A percentile compares a stretch with the other conserved stretches of the same genome.
phyloP scores from a whole-genome alignment of 2,797 vertebrate species.

The Epinephelus awoara region DNA sequence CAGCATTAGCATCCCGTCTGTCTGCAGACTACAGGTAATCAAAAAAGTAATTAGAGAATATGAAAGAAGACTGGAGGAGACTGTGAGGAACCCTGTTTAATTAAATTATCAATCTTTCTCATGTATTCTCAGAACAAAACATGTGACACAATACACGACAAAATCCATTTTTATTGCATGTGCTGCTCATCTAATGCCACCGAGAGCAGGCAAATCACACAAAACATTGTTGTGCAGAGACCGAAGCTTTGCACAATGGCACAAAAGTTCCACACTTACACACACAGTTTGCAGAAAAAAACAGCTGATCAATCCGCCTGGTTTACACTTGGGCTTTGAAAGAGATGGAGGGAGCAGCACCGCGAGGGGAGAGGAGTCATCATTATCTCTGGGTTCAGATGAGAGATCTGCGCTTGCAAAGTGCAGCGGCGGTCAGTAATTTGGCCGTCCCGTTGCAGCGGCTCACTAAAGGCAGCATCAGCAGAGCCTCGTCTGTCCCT shows the following conservation, averaged over 20 bases:
- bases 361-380: conserved; percentile 55
- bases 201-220: conserved; percentile 8
- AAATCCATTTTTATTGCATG: conserved; percentile 29
- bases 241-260: conserved; percentile 33
- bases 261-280: conserved; percentile 30
- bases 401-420: conserved; percentile 61
- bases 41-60: conserved; percentile 63
- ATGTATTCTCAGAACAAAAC: conserved; percentile 29
- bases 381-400: conserved; percentile 66
- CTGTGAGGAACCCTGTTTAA: conserved; percentile 45
- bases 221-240: background rate
- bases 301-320: conserved; percentile 54
- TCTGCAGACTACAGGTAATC: conserved; percentile 46
- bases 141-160: conserved; percentile 13
- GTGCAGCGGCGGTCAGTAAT: conserved; percentile 70
- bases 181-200: conserved; percentile 18
- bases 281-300: conserved; percentile 43
- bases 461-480: conserved; percentile 64
- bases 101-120: conserved; percentile 60
- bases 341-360: conserved; percentile 46
- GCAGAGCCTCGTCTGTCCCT: conserved; percentile 52
- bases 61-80: conserved; percentile 45
- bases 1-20: conserved; percentile 32
- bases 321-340: conserved; percentile 48
- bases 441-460: conserved; percentile 26